Evolutionary conservation across 2,888 invertebrate genomes (phyloP).

Genomic region (Cheilosia vernalis): DNA sequence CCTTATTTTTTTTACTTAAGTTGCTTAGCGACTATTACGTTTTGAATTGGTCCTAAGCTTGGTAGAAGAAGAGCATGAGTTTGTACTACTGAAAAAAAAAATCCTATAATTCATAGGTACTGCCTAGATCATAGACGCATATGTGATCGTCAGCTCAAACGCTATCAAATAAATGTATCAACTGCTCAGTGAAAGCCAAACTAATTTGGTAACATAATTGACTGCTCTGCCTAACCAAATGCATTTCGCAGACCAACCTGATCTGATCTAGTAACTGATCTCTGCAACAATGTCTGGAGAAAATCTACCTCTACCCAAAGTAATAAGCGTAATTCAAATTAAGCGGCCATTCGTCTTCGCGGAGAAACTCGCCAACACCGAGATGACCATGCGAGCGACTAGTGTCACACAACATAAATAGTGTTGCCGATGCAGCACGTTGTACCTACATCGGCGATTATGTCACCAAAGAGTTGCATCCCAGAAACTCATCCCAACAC

Average conservation of each 20-base stretch:
- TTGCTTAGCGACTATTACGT: no score
- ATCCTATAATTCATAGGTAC: no score
- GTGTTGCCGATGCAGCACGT: background rate
- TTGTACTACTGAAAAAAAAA: no score
- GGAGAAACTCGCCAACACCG: slow-evolving; percentile 31
- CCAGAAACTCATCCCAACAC: slow-evolving; percentile 22
- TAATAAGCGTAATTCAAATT: slow-evolving; percentile 44
- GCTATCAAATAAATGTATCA: no score
- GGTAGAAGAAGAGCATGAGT: no score
- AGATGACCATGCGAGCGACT: slow-evolving; percentile 52
- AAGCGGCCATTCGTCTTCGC: slow-evolving; percentile 34
- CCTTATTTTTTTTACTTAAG: no score
- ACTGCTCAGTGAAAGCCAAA: no score
- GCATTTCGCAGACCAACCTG: background rate
- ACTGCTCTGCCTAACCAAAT: no score
- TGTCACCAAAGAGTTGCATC: slow-evolving; percentile 54
- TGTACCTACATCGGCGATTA: background rate
- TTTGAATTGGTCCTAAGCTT: no score
- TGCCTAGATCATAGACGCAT: no score
- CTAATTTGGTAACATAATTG: no score
- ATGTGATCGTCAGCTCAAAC: no score
- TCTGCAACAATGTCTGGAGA: slow-evolving; percentile 17
- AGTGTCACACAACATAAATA: slow-evolving; percentile 30
- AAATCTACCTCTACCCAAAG: background rate
- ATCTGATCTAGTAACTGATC: slow-evolving; percentile 6